A percentile compares a stretch with the other conserved stretches of the same genome.
Conservation (phyloP, 2,888 invertebrate genomes). For the Stenolophus ochropezus region DNA sequence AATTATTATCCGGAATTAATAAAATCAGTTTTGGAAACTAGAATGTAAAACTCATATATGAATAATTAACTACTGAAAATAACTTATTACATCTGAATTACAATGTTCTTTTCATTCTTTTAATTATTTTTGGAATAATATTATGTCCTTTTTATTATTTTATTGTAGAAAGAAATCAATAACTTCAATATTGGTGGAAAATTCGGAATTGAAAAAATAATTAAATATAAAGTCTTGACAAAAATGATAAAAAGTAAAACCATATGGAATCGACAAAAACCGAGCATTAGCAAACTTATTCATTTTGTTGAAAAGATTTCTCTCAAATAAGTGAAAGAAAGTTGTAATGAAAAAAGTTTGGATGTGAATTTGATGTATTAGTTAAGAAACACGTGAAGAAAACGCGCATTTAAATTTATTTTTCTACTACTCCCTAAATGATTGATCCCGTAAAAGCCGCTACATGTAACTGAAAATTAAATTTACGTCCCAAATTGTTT, state of each 20-base stretch:
- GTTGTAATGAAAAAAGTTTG: slow-evolving; percentile 54
- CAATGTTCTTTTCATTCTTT: no score
- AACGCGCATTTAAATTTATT: slow-evolving; percentile 36
- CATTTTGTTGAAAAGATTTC: slow-evolving; percentile 40
- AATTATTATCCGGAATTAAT: no score
- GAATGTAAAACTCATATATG: no score
- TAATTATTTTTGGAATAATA: no score
- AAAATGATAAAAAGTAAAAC: slow-evolving; percentile 4
- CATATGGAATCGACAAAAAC: slow-evolving; percentile 28
- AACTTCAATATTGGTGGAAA: no score
- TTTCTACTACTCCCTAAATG: slow-evolving; percentile 20
- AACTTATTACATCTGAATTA: no score
- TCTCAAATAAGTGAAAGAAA: slow-evolving; percentile 26
- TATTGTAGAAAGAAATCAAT: no score
- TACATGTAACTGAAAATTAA: slow-evolving; percentile 22
- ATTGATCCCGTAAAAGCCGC: slow-evolving; percentile 27
- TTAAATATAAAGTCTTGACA: background rate
- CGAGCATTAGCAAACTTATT: slow-evolving; percentile 44
- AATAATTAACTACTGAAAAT: no score
- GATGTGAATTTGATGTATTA: slow-evolving; percentile 46
- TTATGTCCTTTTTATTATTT: no score
- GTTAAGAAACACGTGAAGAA: slow-evolving; percentile 38
- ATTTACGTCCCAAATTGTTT: slow-evolving; percentile 18
- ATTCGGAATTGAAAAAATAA: background rate
- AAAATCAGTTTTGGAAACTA: no score